Evolutionary conservation across 2,888 invertebrate species (phyloP).

Genomic region (Hydrotaea cyrtoneurina): DNA sequence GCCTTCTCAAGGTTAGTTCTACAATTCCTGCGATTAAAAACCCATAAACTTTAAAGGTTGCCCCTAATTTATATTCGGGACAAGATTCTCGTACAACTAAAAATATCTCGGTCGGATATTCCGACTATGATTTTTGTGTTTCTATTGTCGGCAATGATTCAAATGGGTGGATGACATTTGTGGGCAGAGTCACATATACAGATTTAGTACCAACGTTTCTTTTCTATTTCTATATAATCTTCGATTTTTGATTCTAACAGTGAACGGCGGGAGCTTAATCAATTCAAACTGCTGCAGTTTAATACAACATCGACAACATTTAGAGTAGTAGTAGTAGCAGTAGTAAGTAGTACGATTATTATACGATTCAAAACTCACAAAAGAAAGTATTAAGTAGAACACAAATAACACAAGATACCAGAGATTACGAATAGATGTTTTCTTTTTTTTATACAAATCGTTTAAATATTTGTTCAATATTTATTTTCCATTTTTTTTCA

Average conservation of each 20-base stretch:
- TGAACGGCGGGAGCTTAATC: neutral
- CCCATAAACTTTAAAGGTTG: no score
- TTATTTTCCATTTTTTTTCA: neutral
- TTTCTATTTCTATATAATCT: no score
- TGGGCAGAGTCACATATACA: neutral
- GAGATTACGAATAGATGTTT: slow-evolving; percentile 5
- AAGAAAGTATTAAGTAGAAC: slow-evolving; percentile 25
- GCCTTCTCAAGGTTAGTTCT: no score
- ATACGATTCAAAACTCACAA: slow-evolving; percentile 14
- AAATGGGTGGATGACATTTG: no score
- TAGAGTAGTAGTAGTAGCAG: neutral
- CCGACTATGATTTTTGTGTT: no score
- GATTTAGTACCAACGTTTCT: neutral
- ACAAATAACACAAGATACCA: slow-evolving; percentile 19
- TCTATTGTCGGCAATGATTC: no score
- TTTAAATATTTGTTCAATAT: neutral
- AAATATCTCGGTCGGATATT: no score
- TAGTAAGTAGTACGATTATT: neutral
- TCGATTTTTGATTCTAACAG: neutral
- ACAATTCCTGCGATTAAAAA: no score
- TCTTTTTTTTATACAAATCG: slow-evolving; percentile 12
- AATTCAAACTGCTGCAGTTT: slow-evolving; percentile 4
- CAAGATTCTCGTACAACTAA: no score
- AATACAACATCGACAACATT: slow-evolving; percentile 7
- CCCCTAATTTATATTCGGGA: no score